Conservation (phyloP, 2,888 invertebrate genomes). For the Pyrochroa serraticornis region DNA sequence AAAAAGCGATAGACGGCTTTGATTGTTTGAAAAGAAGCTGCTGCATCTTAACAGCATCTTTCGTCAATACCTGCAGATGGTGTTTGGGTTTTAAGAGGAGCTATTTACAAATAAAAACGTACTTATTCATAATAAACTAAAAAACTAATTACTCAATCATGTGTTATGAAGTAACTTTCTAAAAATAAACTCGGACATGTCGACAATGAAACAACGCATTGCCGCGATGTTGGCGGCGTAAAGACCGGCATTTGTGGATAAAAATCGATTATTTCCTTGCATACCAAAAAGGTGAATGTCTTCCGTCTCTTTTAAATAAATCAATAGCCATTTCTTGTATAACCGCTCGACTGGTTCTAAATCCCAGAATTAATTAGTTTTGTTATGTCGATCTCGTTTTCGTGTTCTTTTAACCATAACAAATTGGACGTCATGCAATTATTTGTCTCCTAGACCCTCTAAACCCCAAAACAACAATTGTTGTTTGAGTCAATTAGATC, state of each 20-base stretch:
- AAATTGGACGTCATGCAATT: not conserved
- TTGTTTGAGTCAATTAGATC: not conserved
- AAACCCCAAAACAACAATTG: not conserved
- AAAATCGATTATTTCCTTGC: slow-evolving; percentile 29
- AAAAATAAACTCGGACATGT: slow-evolving; percentile 33
- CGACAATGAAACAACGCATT: not conserved
- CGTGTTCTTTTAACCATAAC: slow-evolving; percentile 20
- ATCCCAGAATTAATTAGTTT: slow-evolving; percentile 28
- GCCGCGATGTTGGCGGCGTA: not conserved
- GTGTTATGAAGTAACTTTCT: slow-evolving; percentile 35
- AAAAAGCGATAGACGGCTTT: no score
- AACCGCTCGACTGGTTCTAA: slow-evolving; percentile 22
- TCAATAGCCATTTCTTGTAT: slow-evolving; percentile 19
- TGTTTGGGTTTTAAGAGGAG: no score
- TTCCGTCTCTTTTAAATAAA: slow-evolving; percentile 24
- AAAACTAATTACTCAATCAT: slow-evolving; percentile 8
- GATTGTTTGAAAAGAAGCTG: no score
- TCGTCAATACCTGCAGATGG: no score
- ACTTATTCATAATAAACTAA: not conserved
- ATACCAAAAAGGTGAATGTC: slow-evolving; percentile 32
- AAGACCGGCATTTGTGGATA: slow-evolving; percentile 6
- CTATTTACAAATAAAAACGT: no score
- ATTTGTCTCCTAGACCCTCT: not conserved
- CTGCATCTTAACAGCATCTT: no score
- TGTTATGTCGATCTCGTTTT: not conserved